phyloP scores from a whole-genome alignment of 2,113 vertebrate genomes.

The Tenebrosternarchus preto region DNA sequence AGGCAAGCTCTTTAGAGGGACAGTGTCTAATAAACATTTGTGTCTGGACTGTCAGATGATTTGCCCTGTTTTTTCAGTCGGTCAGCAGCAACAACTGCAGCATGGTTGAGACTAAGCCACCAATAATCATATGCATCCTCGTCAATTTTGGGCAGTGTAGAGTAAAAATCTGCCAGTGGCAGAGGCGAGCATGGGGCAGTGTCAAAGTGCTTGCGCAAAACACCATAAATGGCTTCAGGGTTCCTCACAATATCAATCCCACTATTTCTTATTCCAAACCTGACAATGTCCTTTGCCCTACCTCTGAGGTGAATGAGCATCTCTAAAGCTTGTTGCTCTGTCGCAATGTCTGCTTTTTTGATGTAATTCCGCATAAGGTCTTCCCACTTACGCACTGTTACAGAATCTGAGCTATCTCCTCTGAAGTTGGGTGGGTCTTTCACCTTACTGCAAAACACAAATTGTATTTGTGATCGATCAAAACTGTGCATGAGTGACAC shows the following conservation, averaged over 20 bases:
- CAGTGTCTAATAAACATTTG: conserved; percentile 42
- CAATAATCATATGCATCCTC: conserved; percentile 32
- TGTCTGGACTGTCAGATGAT: neutral
- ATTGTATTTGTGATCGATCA: neutral
- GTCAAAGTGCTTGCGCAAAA: conserved; percentile 42
- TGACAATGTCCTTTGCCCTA: conserved; percentile 38
- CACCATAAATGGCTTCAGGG: conserved; percentile 40
- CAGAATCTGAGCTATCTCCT: conserved; percentile 5
- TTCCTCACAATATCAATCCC: conserved; percentile 26
- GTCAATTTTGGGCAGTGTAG: neutral
- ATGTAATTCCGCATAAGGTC: conserved; percentile 26
- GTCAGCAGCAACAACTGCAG: conserved; percentile 22
- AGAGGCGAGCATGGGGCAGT: conserved; percentile 27
- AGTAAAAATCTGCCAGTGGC: conserved; percentile 31
- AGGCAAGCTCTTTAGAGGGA: conserved; percentile 13
- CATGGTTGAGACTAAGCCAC: conserved; percentile 25
- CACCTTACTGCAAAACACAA: conserved; percentile 10
- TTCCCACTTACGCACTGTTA: conserved; percentile 13
- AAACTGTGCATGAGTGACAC: neutral
- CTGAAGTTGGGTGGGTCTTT: conserved; percentile 8
- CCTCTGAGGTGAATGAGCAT: conserved; percentile 40
- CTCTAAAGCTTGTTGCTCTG: conserved; percentile 38
- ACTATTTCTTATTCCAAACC: conserved; percentile 36
- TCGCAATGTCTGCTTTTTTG: neutral
- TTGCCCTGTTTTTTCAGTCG: conserved; percentile 28